A percentile compares a stretch with the other conserved stretches of the same genome.
These are phyloP conservation scores for Propithecus deckenii DNA, from an alignment of 2,797 vertebrate genomes.

Conservation along the genomic window DNA sequence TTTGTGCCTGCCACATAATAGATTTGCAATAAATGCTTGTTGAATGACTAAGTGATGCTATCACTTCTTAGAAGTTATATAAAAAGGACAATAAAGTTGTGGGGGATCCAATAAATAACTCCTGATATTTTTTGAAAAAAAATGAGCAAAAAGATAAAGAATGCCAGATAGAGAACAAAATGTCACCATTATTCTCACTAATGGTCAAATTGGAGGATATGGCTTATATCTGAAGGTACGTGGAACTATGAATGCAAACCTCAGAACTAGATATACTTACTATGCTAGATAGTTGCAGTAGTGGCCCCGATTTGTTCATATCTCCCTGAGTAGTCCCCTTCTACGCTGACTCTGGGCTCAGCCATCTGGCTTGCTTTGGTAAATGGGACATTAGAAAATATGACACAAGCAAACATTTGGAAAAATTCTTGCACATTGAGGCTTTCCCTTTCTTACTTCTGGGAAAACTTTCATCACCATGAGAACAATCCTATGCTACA, in stretches of 20 bases:
- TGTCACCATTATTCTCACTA: background rate
- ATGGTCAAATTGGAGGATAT: background rate
- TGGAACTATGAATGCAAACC: background rate
- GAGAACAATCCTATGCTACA: background rate
- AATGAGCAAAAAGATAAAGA: background rate
- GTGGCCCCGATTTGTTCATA: background rate
- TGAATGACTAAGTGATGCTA: background rate
- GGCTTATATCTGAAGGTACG: background rate
- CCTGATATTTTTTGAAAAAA: background rate
- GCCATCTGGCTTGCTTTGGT: background rate
- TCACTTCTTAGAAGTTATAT: slow-evolving; percentile 2
- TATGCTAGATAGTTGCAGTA: background rate
- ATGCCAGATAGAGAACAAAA: background rate
- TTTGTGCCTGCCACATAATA: background rate
- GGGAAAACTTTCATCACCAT: background rate
- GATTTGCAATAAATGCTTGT: background rate
- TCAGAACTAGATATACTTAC: background rate
- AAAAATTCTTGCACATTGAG: background rate
- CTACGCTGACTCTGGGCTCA: background rate
- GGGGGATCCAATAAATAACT: background rate
- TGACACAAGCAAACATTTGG: background rate
- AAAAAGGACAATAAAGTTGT: background rate
- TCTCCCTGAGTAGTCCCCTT: background rate
- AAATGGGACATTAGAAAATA: background rate
- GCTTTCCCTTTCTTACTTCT: background rate